Percentiles rank a stretch among this genome's conserved stretches.
Evolutionary conservation across 2,113 vertebrate species (phyloP).

Genomic region (Phoenicopterus ruber): DNA sequence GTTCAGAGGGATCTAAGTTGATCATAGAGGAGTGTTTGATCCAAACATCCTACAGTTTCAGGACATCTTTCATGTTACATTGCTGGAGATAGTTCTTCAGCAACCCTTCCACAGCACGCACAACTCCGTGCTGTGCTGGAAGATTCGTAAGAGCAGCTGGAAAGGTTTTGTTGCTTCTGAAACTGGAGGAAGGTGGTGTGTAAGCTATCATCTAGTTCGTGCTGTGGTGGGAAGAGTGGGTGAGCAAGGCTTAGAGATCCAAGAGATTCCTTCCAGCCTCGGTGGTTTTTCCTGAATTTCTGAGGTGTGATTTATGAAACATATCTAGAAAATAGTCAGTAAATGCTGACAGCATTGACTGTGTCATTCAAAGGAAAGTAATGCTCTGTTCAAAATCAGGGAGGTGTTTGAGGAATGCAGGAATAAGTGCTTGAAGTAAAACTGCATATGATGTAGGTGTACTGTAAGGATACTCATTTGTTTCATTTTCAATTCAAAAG

Average conservation of each 20-base stretch:
- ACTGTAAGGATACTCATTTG: not conserved
- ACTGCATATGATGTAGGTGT: not conserved
- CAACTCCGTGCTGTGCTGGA: not conserved
- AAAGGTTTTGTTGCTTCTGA: not conserved
- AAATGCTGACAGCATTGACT: not conserved
- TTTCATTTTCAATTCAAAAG: not conserved
- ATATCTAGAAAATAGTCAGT: not conserved
- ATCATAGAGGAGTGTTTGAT: not conserved
- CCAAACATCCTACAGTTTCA: not conserved
- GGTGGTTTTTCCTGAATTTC: not conserved
- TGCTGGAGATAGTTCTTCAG: not conserved
- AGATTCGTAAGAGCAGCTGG: not conserved
- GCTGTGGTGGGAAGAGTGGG: not conserved
- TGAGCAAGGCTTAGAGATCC: not conserved
- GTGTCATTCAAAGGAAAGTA: not conserved
- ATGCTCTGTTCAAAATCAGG: not conserved
- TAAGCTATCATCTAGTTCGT: not conserved
- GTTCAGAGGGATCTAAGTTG: not conserved
- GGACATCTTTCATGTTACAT: not conserved
- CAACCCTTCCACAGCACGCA: fast-evolving
- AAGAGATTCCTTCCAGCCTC: not conserved
- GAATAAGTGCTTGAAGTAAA: not conserved
- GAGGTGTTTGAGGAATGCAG: not conserved
- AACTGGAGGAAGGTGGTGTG: not conserved
- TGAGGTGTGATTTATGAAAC: not conserved